Conservation (phyloP, 2,797 vertebrate genomes). For the Delichon dasypus region DNA sequence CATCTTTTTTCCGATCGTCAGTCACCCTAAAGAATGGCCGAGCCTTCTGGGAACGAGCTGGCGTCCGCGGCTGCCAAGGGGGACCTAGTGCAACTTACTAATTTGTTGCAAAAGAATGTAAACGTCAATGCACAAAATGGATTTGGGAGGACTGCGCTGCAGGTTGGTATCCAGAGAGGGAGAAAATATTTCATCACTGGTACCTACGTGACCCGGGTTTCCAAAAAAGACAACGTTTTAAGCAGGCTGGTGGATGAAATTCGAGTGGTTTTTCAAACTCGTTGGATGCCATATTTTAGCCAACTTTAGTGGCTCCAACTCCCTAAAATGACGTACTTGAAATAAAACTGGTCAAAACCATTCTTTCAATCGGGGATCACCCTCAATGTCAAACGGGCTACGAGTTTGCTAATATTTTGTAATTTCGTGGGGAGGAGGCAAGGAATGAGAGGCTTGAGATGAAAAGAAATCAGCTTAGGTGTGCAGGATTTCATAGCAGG, state of each 20-base stretch:
- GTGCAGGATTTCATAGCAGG: constrained; percentile 54
- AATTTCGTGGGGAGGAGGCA: constrained; percentile 59
- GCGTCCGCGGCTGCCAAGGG: constrained; percentile 88
- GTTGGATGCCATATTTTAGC: constrained; percentile 80
- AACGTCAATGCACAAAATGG: constrained; percentile 87
- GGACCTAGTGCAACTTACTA: constrained; percentile 79
- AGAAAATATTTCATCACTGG: constrained; percentile 73
- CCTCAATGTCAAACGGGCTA: constrained; percentile 65
- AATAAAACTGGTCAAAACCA: constrained; percentile 71
- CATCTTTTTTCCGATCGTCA: constrained; percentile 77
- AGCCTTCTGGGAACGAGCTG: constrained; percentile 81
- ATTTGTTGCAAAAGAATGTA: constrained; percentile 83
- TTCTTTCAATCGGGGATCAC: constrained; percentile 58
- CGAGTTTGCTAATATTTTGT: constrained; percentile 69
- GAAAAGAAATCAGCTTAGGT: constrained; percentile 64
- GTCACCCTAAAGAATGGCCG: constrained; percentile 85
- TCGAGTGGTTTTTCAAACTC: constrained; percentile 69
- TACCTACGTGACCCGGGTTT: constrained; percentile 74
- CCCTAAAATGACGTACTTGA: constrained; percentile 79
- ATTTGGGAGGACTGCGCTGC: constrained; percentile 89
- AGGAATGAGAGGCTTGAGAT: constrained; percentile 26
- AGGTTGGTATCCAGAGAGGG: constrained; percentile 87
- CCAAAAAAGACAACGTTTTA: constrained; percentile 70
- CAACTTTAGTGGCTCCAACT: constrained; percentile 75
- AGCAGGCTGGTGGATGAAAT: constrained; percentile 70